Percentiles rank a stretch among this genome's conserved stretches.
phyloP scores from a whole-genome alignment of 2,797 vertebrate genomes.

The Menidia menidia region DNA sequence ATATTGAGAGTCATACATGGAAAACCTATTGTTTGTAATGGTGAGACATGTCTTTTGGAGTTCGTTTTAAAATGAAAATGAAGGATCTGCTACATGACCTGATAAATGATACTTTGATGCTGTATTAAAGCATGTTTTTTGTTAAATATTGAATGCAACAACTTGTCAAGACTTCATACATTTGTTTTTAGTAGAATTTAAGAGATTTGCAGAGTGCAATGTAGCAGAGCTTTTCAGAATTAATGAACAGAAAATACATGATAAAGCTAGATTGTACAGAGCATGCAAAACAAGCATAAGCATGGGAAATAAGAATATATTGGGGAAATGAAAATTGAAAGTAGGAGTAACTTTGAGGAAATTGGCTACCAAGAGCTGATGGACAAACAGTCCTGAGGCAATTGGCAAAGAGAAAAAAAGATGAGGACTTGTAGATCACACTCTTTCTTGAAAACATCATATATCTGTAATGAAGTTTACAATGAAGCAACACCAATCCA shows the following conservation, averaged over 20 bases:
- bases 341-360: neutral
- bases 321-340: neutral
- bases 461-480: conserved; percentile 25
- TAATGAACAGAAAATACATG: neutral
- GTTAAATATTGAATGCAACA: neutral
- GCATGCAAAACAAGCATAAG: neutral
- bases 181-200: neutral
- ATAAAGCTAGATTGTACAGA: neutral
- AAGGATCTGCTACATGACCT: neutral
- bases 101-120: neutral
- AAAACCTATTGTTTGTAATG: neutral
- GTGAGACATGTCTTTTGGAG: neutral
- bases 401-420: conserved; percentile 2
- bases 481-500: conserved; percentile 38
- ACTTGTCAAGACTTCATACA: neutral
- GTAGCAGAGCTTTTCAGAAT: neutral
- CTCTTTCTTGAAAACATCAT: neutral
- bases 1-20: neutral
- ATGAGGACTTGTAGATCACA: conserved; percentile 2
- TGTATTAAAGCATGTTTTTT: neutral
- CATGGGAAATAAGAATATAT: too few species aligned
- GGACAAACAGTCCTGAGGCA: neutral
- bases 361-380: neutral
- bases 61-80: neutral
- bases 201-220: neutral